These are phyloP conservation scores for Helicoverpa assulta DNA, from an alignment of 2,888 invertebrate species.

Conservation along the genomic window DNA sequence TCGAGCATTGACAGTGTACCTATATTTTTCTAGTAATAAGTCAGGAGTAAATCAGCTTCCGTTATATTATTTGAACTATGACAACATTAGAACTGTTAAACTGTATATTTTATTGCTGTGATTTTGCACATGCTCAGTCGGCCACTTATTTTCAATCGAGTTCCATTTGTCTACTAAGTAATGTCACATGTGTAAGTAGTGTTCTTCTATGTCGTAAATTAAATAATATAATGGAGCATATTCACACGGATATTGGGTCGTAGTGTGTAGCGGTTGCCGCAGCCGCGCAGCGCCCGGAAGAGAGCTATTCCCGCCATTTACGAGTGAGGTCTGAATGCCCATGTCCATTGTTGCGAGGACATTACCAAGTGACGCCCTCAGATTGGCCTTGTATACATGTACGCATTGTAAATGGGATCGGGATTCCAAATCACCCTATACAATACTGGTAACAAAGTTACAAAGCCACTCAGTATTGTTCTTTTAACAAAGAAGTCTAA, in stretches of 20 bases:
- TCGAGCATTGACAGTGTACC: slow-evolving; percentile 35
- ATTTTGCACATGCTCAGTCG: not conserved
- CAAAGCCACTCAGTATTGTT: slow-evolving; percentile 22
- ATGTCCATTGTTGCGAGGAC: slow-evolving; percentile 72
- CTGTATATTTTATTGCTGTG: slow-evolving; percentile 7
- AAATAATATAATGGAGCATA: slow-evolving; percentile 41
- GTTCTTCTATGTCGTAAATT: slow-evolving; percentile 27
- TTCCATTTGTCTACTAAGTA: not conserved
- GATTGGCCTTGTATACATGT: slow-evolving; percentile 55
- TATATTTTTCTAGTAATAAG: slow-evolving; percentile 14
- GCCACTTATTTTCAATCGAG: not conserved
- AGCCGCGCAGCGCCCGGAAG: slow-evolving; percentile 70
- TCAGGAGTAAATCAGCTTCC: slow-evolving; percentile 5
- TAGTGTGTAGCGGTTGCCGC: slow-evolving; percentile 35
- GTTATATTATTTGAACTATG: not conserved
- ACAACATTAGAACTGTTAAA: not conserved
- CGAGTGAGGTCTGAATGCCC: slow-evolving; percentile 71
- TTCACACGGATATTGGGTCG: slow-evolving; percentile 52
- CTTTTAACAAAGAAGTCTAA: slow-evolving; percentile 8
- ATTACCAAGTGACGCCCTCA: slow-evolving; percentile 67
- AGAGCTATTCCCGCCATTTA: slow-evolving; percentile 79
- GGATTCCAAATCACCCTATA: slow-evolving; percentile 37
- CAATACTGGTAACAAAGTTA: slow-evolving; percentile 28
- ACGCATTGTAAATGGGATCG: slow-evolving; percentile 51
- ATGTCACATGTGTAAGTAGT: not conserved